These are phyloP conservation scores for Tenebrosternarchus preto DNA, from an alignment of 2,113 vertebrate genomes.

Conservation along the genomic window DNA sequence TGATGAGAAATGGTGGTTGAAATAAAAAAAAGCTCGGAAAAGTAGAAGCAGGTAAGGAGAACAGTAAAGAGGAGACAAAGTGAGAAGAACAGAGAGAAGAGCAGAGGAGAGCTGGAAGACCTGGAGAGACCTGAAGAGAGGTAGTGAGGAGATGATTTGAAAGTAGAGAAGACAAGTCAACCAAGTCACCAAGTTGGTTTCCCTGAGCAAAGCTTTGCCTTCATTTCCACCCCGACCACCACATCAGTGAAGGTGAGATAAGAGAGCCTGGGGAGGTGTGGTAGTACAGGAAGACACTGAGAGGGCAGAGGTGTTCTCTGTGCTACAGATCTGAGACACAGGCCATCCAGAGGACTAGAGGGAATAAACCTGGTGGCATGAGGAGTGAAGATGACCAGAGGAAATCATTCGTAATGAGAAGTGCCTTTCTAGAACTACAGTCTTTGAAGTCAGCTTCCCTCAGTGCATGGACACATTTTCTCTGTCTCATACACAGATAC, in stretches of 20 bases:
- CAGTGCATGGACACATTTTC: background rate
- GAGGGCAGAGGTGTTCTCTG: constrained; percentile 1
- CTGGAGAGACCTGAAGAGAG: constrained; percentile 7
- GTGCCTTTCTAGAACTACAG: background rate
- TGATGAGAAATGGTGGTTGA: background rate
- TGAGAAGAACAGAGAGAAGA: background rate
- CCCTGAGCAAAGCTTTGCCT: constrained; percentile 1
- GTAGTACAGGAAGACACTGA: constrained; percentile 18
- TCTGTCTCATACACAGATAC: background rate
- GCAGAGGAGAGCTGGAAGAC: background rate
- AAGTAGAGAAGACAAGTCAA: background rate
- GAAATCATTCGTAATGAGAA: constrained; percentile 12
- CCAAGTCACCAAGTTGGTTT: background rate
- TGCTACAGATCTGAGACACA: constrained; percentile 19
- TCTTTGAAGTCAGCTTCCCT: constrained; percentile 26
- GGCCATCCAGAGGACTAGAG: constrained; percentile 9
- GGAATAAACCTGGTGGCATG: background rate
- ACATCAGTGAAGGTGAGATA: constrained; percentile 39
- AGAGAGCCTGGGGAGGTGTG: constrained; percentile 32
- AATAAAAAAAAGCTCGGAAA: background rate
- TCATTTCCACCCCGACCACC: constrained; percentile 1
- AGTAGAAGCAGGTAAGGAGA: background rate
- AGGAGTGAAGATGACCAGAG: background rate
- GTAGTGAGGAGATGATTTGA: background rate
- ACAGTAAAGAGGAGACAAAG: background rate